Base-by-base conservation (phyloP, 2,113 vertebrate genomes). In the Ptilorrhoa leucosticta region DNA sequence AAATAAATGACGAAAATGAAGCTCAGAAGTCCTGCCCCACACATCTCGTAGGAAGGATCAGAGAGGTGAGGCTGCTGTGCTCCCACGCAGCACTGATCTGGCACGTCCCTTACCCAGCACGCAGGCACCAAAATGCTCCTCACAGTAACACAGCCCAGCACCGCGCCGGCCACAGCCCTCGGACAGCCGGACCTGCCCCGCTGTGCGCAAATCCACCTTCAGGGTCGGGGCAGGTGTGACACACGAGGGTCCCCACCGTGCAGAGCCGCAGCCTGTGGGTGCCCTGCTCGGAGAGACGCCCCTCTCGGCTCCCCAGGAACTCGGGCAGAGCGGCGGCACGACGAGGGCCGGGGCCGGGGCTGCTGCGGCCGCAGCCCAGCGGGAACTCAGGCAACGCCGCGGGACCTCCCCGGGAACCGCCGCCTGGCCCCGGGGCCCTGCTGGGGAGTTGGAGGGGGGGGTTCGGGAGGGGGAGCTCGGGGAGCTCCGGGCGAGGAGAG, bases 41-140 rank as follows among this genome's bases (percentile, higher is more conserved):
- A 2, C 47, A 20, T 12, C n/a, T 18, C 8, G 2, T 1, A 3
- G 6, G 10, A 15, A 3, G n/a, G 30, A 27, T 0, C 1, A 6
- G 18, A 7, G 57, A 20, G 28, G 21, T 6, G 39, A 58, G 30
- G 61, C 83, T 15, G 75, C 70, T 1, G 26, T 3, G 4, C 58
- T 24, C 31, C 35, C 15, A 2, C 48, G 37, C 63, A 22, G 77
- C 44, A 1, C 48, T 0, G 39, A 4, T 10, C 15, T 5, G 56
- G 21, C 56, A 14, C 1, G 56, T 17, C 40, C 40, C 56, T 30
- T 2, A 2, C 0, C 11, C 23, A 5, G 65, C 26, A 18, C 33
- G 2, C 11, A 10, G 21, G 40, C 17, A 16, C 20, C 37, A 3
- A 35, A 1, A 98, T 2, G 72, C 64, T 13, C 6, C 27, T 2